Base-by-base conservation (phyloP, 2,888 invertebrate species). In the Cinara cedri region DNA sequence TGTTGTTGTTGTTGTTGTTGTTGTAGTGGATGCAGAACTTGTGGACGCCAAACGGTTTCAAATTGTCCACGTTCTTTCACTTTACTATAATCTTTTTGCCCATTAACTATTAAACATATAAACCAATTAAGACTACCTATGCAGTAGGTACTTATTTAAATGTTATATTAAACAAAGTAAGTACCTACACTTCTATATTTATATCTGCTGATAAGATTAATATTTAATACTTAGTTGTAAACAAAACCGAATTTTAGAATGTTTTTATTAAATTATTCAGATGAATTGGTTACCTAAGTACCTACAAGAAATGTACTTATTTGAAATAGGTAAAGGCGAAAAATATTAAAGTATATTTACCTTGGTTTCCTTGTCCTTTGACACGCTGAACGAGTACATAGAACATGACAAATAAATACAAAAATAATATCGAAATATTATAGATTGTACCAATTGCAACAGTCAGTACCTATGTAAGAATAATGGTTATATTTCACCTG, bases 281-380 rank as follows among this genome's bases (percentile, higher is more conserved):
- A 34, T 34, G 6, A 34, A 34, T 34, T 34, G 3, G 6, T 34
- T 19, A 51, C 24, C 11, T 13, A 60, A 14, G 10, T 26, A 6
- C 8, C 24, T 24, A 0, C 13, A 16, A 0, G 14, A 14, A 60
- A 24, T 26, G 4, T 9, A n/a, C n/a, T n/a, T n/a, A 60, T 34
- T 34, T 34, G 3, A 60, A 60, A 14, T 26, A 60, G 13, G 14
- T 26, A 60, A 2, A 14, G 16, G 4, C 14, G 60, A 6, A n/a
- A 34, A 16, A 44, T 16, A 63, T 4, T 9, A n/a, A 19, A 21
- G 6, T 44, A 68, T 63, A 82, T 85, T 84, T 89, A 91, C 92
- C 91, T 91, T 91, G 91, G 88, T 91, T 92, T 89, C 91, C 92
- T 90, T 92, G 92, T 90, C 92, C 92, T 92, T 92, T 92, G 91